Evolutionary conservation across 2,888 invertebrate genomes (phyloP).

Genomic region (Vesta saturnalis): DNA sequence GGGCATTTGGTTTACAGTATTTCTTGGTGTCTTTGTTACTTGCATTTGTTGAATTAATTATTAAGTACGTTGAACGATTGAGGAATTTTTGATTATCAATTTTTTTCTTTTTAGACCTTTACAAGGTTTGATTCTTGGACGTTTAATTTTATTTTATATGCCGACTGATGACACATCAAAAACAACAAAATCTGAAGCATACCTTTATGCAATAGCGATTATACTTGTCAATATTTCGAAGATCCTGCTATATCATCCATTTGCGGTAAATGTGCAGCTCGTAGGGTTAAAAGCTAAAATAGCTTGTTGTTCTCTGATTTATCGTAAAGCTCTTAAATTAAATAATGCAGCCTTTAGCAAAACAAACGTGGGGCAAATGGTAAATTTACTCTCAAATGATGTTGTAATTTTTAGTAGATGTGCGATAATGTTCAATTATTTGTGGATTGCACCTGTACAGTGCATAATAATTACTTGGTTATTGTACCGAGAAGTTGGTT

Average conservation of each 20-base stretch:
- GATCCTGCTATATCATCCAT: constrained; percentile 76
- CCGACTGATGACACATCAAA: not conserved
- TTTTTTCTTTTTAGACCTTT: constrained; percentile 3
- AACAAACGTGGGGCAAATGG: constrained; percentile 75
- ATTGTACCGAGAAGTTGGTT: constrained; percentile 68
- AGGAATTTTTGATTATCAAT: not conserved
- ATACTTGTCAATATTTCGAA: constrained; percentile 76
- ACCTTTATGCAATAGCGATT: constrained; percentile 62
- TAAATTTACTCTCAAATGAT: constrained; percentile 47
- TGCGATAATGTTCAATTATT: constrained; percentile 80
- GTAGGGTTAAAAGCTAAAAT: constrained; percentile 86
- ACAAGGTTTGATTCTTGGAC: constrained; percentile 2
- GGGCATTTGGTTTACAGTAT: constrained; percentile 8
- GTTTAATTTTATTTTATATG: not conserved
- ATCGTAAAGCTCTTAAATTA: constrained; percentile 75
- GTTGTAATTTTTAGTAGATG: constrained; percentile 81
- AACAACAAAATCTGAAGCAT: not conserved
- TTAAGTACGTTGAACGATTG: not conserved
- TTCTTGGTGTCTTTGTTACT: not conserved
- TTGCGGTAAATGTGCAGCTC: constrained; percentile 83
- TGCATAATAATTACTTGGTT: constrained; percentile 76
- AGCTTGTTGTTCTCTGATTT: constrained; percentile 83
- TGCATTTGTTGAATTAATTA: not conserved
- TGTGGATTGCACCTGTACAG: constrained; percentile 84
- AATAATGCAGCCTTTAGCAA: constrained; percentile 85